Evolutionary conservation across 2,888 invertebrate species (phyloP).

Genomic region (Rambutsinella grinnellia): DNA sequence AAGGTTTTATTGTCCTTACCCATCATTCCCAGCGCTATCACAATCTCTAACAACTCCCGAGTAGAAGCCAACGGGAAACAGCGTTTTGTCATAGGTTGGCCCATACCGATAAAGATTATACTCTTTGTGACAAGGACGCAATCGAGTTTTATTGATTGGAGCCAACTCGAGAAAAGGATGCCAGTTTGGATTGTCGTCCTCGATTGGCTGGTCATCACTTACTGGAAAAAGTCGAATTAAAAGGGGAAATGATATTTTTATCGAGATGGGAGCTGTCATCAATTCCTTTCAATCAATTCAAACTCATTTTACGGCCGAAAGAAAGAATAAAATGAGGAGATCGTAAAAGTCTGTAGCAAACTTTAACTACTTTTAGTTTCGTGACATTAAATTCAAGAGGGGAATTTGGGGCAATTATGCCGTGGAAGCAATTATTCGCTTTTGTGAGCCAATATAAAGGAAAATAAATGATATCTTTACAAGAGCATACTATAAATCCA

Average conservation of each 20-base stretch:
- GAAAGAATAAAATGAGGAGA: too few species aligned
- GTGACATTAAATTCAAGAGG: too few species aligned
- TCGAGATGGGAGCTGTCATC: too few species aligned
- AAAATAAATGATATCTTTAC: too few species aligned
- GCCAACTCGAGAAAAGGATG: conserved; percentile 66
- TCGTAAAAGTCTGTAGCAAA: too few species aligned
- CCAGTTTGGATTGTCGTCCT: conserved; percentile 63
- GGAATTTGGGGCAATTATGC: too few species aligned
- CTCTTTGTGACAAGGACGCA: conserved; percentile 77
- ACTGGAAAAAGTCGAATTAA: conserved; percentile 19
- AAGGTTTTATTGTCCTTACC: conserved; percentile 17
- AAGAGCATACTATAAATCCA: too few species aligned
- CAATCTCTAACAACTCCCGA: conserved; percentile 36
- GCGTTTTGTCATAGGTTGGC: conserved; percentile 73
- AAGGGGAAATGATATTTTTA: neutral
- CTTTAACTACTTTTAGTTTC: too few species aligned
- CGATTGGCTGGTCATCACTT: conserved; percentile 55
- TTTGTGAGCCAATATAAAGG: too few species aligned
- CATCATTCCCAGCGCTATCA: conserved; percentile 42
- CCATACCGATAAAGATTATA: conserved; percentile 75
- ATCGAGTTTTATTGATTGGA: conserved; percentile 77
- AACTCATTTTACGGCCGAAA: too few species aligned
- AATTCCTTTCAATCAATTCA: too few species aligned
- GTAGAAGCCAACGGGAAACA: conserved; percentile 34
- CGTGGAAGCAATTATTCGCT: too few species aligned